Percentiles rank a stretch among this genome's conserved stretches.
Evolutionary conservation across 1,140 invertebrate genomes (phyloP).

Genomic region (Drosophila pachea): DNA sequence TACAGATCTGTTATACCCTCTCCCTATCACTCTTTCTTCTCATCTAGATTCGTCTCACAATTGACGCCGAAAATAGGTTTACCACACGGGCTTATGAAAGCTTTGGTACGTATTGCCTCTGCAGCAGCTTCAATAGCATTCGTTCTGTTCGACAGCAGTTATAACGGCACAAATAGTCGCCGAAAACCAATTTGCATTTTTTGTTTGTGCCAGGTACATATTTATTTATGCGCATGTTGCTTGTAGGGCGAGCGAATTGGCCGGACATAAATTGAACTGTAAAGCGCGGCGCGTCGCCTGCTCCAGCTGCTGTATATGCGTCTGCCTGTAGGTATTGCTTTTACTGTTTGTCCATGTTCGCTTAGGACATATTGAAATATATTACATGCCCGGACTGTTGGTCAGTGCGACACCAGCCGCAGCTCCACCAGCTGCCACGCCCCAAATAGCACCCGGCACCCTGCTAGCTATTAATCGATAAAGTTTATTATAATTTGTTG

Average conservation of each 20-base stretch:
- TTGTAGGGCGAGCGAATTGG: too few relatives aligned
- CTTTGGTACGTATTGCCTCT: too few relatives aligned
- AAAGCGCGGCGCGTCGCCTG: slow-evolving; percentile 1
- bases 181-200: neutral
- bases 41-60: too few relatives aligned
- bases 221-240: neutral
- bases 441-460: neutral
- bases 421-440: too few relatives aligned
- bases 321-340: neutral
- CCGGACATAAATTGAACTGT: neutral
- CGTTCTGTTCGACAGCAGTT: too few relatives aligned
- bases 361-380: slow-evolving; percentile 58
- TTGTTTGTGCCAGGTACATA: neutral
- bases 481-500: slow-evolving; percentile 74
- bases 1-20: too few relatives aligned
- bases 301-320: too few relatives aligned
- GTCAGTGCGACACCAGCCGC: slow-evolving; percentile 2
- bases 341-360: slow-evolving; percentile 11
- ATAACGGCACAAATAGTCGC: neutral
- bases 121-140: too few relatives aligned
- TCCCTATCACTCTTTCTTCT: too few relatives aligned
- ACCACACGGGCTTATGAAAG: too few relatives aligned
- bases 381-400: slow-evolving; percentile 34
- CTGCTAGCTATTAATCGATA: slow-evolving; percentile 70
- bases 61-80: too few relatives aligned